A percentile compares a stretch with the other conserved stretches of the same genome.
phyloP scores from a whole-genome alignment of 2,113 vertebrate species.

The Larimichthys crocea region DNA sequence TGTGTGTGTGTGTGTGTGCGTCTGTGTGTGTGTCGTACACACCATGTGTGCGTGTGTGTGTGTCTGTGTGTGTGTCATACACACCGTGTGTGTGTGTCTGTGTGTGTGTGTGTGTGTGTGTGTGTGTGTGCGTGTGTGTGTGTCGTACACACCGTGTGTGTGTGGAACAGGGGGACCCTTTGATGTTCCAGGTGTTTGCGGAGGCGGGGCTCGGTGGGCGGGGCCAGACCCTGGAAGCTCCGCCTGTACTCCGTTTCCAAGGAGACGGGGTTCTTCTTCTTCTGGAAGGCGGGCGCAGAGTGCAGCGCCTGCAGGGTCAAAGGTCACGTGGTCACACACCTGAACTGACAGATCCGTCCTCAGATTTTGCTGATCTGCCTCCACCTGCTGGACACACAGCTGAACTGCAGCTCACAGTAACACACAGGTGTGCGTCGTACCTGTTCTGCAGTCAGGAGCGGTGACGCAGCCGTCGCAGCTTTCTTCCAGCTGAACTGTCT shows the following conservation, averaged over 20 bases:
- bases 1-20: constrained; percentile 24
- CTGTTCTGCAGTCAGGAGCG: constrained; percentile 67
- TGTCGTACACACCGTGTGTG: constrained; percentile 31
- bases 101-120: not conserved
- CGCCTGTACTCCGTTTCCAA: constrained; percentile 70
- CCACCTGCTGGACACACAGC: constrained; percentile 39
- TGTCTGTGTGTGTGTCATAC: too few relatives aligned
- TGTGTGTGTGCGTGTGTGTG: constrained; percentile 8
- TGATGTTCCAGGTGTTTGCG: constrained; percentile 60
- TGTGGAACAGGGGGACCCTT: constrained; percentile 58
- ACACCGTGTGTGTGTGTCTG: too few relatives aligned
- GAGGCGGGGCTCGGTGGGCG: constrained; percentile 40
- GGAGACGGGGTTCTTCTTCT: constrained; percentile 29
- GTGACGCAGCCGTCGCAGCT: constrained; percentile 39
- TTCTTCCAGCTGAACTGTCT: constrained; percentile 63
- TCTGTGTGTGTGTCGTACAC: constrained; percentile 29
- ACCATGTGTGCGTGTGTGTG: too few relatives aligned
- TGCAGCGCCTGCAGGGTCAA: constrained; percentile 52
- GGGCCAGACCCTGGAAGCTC: constrained; percentile 57
- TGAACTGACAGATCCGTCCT: too few relatives aligned
- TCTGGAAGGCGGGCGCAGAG: constrained; percentile 50
- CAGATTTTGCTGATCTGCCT: not conserved
- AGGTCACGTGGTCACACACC: not conserved
- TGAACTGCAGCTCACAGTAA: not conserved
- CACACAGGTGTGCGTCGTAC: constrained; percentile 24